Percentiles rank a stretch among this genome's conserved stretches.
These are phyloP conservation scores for Orycteropus afer DNA, from an alignment of 2,113 vertebrate species.

Conservation along the genomic window DNA sequence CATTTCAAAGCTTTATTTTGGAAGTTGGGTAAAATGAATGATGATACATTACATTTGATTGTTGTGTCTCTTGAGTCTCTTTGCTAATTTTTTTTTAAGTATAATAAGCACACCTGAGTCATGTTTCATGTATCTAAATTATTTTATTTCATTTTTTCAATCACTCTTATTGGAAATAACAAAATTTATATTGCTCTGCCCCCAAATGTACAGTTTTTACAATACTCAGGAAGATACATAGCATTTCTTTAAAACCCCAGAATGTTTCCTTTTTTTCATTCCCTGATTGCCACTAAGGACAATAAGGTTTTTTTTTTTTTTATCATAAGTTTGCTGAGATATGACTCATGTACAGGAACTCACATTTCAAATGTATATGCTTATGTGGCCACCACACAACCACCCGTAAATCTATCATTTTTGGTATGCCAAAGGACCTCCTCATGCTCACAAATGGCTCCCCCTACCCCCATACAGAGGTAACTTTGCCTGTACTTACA, in stretches of 20 bases:
- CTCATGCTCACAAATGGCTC: not conserved
- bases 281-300: not conserved
- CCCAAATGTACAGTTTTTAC: not conserved
- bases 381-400: no score
- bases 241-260: not conserved
- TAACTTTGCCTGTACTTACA: not conserved
- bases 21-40: not conserved
- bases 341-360: not conserved
- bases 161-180: not conserved
- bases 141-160: not conserved
- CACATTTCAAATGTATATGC: not conserved
- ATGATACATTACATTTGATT: not conserved
- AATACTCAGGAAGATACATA: not conserved
- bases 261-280: not conserved
- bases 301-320: not conserved
- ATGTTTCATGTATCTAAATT: not conserved
- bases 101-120: not conserved
- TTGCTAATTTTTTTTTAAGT: not conserved
- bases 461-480: not conserved
- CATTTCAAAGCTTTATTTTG: not conserved
- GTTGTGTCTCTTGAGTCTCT: no score
- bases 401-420: not conserved
- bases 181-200: not conserved
- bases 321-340: not conserved
- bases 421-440: no score